Percentiles rank a stretch among this genome's conserved stretches.
These are phyloP conservation scores for Gonatopus flavifemur DNA, from an alignment of 1,140 invertebrate species.

Conservation along the genomic window DNA sequence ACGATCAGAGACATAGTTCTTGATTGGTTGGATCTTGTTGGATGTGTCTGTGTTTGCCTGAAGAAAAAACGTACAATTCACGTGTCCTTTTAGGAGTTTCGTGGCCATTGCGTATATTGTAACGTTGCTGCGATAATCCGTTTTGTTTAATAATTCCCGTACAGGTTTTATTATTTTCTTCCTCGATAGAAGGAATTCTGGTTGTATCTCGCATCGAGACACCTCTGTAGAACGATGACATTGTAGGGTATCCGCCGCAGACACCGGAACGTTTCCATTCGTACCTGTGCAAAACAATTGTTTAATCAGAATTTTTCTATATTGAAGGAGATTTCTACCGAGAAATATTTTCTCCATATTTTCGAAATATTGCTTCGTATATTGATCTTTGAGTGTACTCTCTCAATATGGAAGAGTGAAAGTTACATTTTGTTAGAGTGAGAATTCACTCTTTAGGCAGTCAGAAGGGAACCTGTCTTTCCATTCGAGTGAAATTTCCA, in stretches of 20 bases:
- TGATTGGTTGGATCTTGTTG: conserved; percentile 12
- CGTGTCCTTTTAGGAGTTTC: conserved; percentile 13
- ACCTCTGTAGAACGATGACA: conserved; percentile 26
- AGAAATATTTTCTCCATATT: too few species aligned
- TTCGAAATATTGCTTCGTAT: too few species aligned
- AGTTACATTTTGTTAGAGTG: too few species aligned
- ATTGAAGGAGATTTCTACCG: too few species aligned
- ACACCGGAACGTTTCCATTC: conserved; percentile 32
- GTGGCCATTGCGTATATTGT: conserved; percentile 18
- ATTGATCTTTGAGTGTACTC: too few species aligned
- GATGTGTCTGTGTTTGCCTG: conserved; percentile 22
- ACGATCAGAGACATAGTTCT: conserved; percentile 34
- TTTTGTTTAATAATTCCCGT: too few species aligned
- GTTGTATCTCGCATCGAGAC: conserved; percentile 22
- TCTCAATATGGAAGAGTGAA: too few species aligned
- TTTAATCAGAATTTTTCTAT: too few species aligned
- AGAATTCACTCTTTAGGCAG: too few species aligned
- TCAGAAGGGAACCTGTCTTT: too few species aligned
- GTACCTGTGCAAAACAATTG: conserved; percentile 20
- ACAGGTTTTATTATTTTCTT: too few species aligned
- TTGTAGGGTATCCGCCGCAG: conserved; percentile 20
- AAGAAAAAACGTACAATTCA: conserved; percentile 32
- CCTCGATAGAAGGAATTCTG: conserved; percentile 8
- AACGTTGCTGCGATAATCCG: conserved; percentile 15
- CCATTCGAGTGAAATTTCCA: too few species aligned